A percentile compares a stretch with the other conserved stretches of the same genome.
phyloP scores from a whole-genome alignment of 2,888 invertebrate genomes.

The Scelioninae gen. 2 region DNA sequence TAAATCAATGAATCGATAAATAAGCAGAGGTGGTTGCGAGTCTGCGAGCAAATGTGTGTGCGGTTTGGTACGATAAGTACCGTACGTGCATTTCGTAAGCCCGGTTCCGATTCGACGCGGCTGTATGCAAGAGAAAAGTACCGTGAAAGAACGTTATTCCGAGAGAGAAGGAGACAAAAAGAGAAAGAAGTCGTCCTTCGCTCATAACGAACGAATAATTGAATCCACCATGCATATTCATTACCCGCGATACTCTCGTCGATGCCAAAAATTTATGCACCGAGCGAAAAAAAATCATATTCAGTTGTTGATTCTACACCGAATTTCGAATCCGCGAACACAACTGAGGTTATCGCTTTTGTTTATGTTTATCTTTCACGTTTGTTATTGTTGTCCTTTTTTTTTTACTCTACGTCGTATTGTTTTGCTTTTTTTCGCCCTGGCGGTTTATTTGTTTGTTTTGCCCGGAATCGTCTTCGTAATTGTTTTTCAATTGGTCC shows the following conservation, averaged over 20 bases:
- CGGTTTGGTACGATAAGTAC: slow-evolving; percentile 56
- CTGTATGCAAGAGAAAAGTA: slow-evolving; percentile 59
- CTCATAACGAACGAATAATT: slow-evolving; percentile 56
- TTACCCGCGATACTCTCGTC: slow-evolving; percentile 41
- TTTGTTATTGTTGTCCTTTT: no score
- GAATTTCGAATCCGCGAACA: no score
- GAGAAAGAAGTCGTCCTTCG: slow-evolving; percentile 59
- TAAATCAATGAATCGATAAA: slow-evolving; percentile 46
- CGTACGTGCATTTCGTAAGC: slow-evolving; percentile 62
- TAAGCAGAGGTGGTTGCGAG: slow-evolving; percentile 27
- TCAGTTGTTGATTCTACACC: background rate
- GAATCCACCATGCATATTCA: slow-evolving; percentile 49
- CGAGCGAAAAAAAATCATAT: slow-evolving; percentile 5
- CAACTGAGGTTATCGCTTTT: no score
- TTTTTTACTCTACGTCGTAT: no score
- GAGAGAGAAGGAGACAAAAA: slow-evolving; percentile 57
- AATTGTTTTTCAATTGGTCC: no score
- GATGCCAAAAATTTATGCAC: slow-evolving; percentile 36
- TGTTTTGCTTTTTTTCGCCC: no score
- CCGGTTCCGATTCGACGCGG: slow-evolving; percentile 59
- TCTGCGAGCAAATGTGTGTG: slow-evolving; percentile 32
- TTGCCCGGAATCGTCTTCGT: no score
- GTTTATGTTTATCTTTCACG: no score
- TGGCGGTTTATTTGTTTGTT: no score
- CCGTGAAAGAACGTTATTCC: slow-evolving; percentile 57